phyloP scores from a whole-genome alignment of 2,113 vertebrate genomes.

The Cyphomyrus discorhynchus region DNA sequence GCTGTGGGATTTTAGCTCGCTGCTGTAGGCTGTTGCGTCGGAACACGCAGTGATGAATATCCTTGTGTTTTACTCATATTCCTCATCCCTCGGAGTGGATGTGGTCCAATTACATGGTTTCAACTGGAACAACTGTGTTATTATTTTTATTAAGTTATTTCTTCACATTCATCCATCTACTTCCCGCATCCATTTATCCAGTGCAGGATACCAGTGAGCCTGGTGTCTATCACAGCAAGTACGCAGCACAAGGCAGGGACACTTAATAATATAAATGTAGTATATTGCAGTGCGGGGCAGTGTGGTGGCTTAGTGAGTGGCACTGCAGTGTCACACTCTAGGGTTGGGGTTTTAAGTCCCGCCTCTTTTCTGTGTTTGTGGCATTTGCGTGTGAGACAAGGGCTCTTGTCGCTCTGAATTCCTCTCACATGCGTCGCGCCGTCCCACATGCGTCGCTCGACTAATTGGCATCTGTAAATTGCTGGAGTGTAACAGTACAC shows the following conservation, averaged over 20 bases:
- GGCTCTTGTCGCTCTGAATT: background rate
- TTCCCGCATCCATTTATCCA: background rate
- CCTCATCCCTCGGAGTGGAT: background rate
- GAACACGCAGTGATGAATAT: conserved; percentile 6
- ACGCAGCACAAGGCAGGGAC: background rate
- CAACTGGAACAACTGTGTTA: conserved; percentile 15
- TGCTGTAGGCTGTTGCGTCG: conserved; percentile 16
- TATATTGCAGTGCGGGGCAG: background rate
- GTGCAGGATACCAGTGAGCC: background rate
- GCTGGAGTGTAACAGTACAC: background rate
- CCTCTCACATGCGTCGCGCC: background rate
- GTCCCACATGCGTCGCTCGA: background rate
- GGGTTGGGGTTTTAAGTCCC: background rate
- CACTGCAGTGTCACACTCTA: background rate
- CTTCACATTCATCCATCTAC: background rate
- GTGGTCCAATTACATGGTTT: background rate
- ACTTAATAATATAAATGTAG: background rate
- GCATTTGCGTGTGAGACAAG: background rate
- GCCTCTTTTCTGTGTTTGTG: background rate
- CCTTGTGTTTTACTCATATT: conserved; percentile 12
- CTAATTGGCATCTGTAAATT: background rate
- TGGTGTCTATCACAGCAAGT: background rate
- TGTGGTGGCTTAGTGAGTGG: background rate
- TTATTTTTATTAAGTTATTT: conserved; percentile 31
- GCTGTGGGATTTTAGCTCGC: too few species aligned